phyloP scores from a whole-genome alignment of 2,888 invertebrate species.

The Agrochola macilenta region DNA sequence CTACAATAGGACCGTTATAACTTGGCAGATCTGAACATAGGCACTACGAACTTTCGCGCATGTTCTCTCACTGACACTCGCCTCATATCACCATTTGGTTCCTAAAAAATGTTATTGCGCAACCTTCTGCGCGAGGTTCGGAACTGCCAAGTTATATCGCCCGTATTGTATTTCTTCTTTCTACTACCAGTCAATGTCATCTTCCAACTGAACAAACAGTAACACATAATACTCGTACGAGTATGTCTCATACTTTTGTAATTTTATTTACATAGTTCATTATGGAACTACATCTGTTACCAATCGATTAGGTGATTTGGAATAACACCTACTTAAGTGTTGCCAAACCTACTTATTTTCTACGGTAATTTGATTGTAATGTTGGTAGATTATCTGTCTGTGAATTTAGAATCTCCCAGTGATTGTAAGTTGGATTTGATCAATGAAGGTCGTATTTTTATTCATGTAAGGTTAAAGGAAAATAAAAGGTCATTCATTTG shows the following conservation, averaged over 20 bases:
- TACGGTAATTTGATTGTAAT: conserved; percentile 33
- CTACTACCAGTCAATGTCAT: conserved; percentile 56
- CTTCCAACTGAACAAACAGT: conserved; percentile 65
- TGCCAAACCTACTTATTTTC: conserved; percentile 42
- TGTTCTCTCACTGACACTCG: no score
- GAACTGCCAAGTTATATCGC: no score
- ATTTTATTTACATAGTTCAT: conserved; percentile 65
- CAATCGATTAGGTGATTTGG: conserved; percentile 66
- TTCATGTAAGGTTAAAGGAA: conserved; percentile 3
- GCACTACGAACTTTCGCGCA: no score
- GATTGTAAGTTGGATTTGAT: conserved; percentile 14
- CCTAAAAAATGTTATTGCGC: no score
- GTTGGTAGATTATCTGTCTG: conserved; percentile 18
- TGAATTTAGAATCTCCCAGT: conserved; percentile 4
- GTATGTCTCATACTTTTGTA: conserved; percentile 59
- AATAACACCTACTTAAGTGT: conserved; percentile 43
- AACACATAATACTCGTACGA: conserved; percentile 56
- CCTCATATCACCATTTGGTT: no score
- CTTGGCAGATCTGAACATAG: no score
- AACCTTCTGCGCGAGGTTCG: no score
- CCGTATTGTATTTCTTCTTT: conserved; percentile 15
- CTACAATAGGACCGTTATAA: background rate
- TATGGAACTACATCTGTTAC: conserved; percentile 62
- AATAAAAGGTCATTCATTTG: conserved; percentile 17
- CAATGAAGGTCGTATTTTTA: conserved; percentile 24